Evolutionary conservation across 2,113 vertebrate species (phyloP).

Genomic region (Zingel zingel): DNA sequence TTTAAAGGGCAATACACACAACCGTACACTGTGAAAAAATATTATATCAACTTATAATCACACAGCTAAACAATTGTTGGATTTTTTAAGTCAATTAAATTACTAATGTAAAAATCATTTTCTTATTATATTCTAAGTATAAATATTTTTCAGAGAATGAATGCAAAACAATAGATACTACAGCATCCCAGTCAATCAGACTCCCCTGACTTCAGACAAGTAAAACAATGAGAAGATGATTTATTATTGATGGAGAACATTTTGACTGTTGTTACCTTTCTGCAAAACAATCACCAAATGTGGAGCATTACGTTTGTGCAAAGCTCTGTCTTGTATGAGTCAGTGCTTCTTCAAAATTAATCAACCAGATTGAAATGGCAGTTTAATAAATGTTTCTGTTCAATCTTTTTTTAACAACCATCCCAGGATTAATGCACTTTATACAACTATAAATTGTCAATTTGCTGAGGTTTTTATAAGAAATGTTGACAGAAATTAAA

Average conservation of each 20-base stretch:
- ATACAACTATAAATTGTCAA: constrained; percentile 25
- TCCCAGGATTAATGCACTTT: constrained; percentile 33
- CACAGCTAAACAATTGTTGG: constrained; percentile 13
- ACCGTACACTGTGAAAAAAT: constrained; percentile 36
- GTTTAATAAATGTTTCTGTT: constrained; percentile 21
- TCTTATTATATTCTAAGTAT: background rate
- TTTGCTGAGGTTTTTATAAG: constrained; percentile 5
- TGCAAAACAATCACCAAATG: constrained; percentile 18
- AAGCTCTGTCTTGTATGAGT: constrained; percentile 4
- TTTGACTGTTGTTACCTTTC: constrained; percentile 22
- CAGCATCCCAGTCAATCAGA: constrained; percentile 22
- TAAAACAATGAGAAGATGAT: constrained; percentile 19
- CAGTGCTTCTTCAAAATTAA: constrained; percentile 16
- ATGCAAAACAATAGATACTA: constrained; percentile 31
- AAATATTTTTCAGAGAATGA: constrained; percentile 22
- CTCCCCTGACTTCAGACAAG: constrained; percentile 6
- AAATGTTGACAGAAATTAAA: constrained; percentile 32
- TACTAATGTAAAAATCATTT: constrained; percentile 26
- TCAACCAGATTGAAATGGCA: constrained; percentile 21
- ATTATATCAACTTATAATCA: constrained; percentile 36
- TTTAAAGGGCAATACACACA: constrained; percentile 30
- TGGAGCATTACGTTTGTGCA: constrained; percentile 36
- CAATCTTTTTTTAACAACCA: constrained; percentile 20
- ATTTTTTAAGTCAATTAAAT: constrained; percentile 22
- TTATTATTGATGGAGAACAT: constrained; percentile 28